Evolutionary conservation across 2,797 vertebrate genomes (phyloP), one percentile per base, ranked within the genome.

Genomic region (Gallinago nigripennis): DNA sequence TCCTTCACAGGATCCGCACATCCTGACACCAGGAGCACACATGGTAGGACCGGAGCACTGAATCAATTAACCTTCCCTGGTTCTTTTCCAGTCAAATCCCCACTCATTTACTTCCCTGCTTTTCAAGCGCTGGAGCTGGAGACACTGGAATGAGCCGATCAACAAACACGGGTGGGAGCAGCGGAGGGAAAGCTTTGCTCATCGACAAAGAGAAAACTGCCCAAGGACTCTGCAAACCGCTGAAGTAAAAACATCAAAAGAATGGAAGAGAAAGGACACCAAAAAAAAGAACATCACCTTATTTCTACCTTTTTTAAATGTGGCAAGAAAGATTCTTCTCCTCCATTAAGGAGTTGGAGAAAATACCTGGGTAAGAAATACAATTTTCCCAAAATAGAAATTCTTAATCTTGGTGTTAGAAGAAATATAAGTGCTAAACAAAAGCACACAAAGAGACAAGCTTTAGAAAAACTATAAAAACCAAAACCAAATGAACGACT

Each of bases 1-100:
- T 75, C 20, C 2, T 75, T 84, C 33, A 57, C 73, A 85, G 30
- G 69, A 90, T 37, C 86, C 50, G 20, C 61, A 72, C 57, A 93
- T 65, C 77, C 84, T 63, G 76, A 80, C 6, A 66, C 82, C n/a
- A 30, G 28, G 63, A 72, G 37, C 53, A 41, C 23, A 64, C 6
- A 7, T 5, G 17, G 6, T 0, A 58, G 37, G 4, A 39, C 35
- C 33, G 69, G 25, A 94, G 82, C 84, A 84, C 73, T 46, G 93
- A 93, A 68, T 48, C 35, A 72, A 98, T 98, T 98, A 98, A 98
- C 98, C 97, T 98, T 98, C 56, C n/a, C 79, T 98, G 98, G 98
- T 98, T 97, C 17, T 94, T 90, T 82, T 97, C 98, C 98, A 98
- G 96, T 84, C 88, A 77, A 90, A 70, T 31, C 57, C 58, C 46